A percentile compares a stretch with the other conserved stretches of the same genome.
These are phyloP conservation scores for crab-eating macaque (Macaca fascicularis) DNA, from an alignment of 2,113 vertebrate genomes.

Conservation along the genomic window T2T-MFA8v1.1 NC_088381.1:140726501-140727000, in stretches of 20 bases:
- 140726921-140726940: not conserved
- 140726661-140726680: constrained; percentile 42
- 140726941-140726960: constrained; percentile 24
- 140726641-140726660: not conserved
- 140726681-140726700: not conserved
- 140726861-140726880: not conserved
- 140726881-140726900: constrained; percentile 5
- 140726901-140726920: not conserved
- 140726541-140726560: constrained; percentile 72
- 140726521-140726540: constrained; percentile 64
- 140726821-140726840: not conserved
- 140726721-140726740: not conserved
- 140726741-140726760: not conserved
- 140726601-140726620: constrained; percentile 71
- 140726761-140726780: not conserved
- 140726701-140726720: not conserved
- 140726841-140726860: not conserved
- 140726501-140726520: constrained; percentile 46
- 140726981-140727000: not conserved
- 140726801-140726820: constrained; percentile 29
- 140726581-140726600: constrained; percentile 70
- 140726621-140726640: constrained; percentile 75
- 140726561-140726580: constrained; percentile 66
- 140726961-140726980: constrained; percentile 21
- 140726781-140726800: constrained; percentile 35